Evolutionary conservation across 2,888 invertebrate species (phyloP).

Genomic region (Oasisia sp.): DNA sequence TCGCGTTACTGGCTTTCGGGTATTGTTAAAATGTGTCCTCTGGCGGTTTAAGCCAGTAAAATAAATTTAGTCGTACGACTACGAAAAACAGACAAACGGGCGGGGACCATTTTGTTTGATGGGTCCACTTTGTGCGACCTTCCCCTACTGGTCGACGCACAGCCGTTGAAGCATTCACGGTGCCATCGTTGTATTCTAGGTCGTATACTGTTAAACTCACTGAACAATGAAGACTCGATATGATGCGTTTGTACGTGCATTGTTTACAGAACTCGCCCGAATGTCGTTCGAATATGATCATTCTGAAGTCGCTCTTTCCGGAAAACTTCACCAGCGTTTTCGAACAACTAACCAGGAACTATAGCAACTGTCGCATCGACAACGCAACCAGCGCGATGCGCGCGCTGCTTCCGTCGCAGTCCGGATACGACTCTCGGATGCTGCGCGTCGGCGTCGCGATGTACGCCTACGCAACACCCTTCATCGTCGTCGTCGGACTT

Average conservation of each 20-base stretch:
- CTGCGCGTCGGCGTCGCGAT: neutral
- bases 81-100: no score
- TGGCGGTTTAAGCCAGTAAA: no score
- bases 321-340: neutral
- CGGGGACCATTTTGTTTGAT: no score
- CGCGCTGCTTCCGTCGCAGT: neutral
- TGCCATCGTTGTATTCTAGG: no score
- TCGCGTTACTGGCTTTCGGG: no score
- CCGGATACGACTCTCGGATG: neutral
- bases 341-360: neutral
- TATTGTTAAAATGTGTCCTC: no score
- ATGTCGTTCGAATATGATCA: neutral
- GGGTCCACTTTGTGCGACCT: no score
- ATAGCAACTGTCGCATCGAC: neutral
- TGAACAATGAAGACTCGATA: neutral
- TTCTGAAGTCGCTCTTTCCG: neutral
- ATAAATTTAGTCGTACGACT: no score
- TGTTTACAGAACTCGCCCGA: neutral
- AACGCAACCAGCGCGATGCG: neutral
- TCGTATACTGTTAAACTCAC: neutral
- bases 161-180: neutral
- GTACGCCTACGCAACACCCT: conserved; percentile 38
- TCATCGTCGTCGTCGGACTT: conserved; percentile 38
- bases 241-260: neutral
- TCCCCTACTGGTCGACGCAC: neutral